Evolutionary conservation across 2,888 invertebrate species (phyloP).

Genomic region (Villa cingulata): DNA sequence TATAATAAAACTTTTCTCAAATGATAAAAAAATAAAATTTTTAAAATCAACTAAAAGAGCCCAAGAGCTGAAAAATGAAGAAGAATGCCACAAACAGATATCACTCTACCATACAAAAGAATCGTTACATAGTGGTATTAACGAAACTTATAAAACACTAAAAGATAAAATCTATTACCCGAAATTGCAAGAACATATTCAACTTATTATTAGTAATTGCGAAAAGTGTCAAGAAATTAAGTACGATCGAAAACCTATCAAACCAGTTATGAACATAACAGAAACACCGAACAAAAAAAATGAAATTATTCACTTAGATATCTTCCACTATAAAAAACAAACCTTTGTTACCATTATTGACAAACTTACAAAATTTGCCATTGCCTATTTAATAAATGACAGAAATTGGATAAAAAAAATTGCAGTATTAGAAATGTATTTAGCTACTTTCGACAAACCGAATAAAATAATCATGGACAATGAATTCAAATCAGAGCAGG

Average conservation of each 20-base stretch:
- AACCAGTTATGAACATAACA: conserved; percentile 2
- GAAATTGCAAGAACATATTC: conserved; percentile 10
- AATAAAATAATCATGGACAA: conserved; percentile 4
- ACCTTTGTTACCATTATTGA: conserved; percentile 6
- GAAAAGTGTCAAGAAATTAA: conserved; percentile 6
- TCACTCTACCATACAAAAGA: conserved; percentile 11
- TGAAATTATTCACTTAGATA: conserved; percentile 4
- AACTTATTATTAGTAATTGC: conserved; percentile 10
- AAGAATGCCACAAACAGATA: conserved; percentile 9
- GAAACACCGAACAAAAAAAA: conserved; percentile 6
- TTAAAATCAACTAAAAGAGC: conserved; percentile 5
- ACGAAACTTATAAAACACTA: too few relatives aligned
- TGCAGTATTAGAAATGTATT: neutral
- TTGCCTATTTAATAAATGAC: conserved; percentile 3
- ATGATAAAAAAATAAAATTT: conserved; percentile 4
- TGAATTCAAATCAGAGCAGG: conserved; percentile 3
- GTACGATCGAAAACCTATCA: conserved; percentile 4
- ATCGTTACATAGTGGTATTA: too few relatives aligned
- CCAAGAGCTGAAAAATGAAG: conserved; percentile 7
- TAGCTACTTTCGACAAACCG: conserved; percentile 5
- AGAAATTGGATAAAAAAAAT: conserved; percentile 2
- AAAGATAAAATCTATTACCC: conserved; percentile 12
- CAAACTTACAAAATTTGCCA: conserved; percentile 5
- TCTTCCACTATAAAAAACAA: conserved; percentile 1
- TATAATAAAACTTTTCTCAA: conserved; percentile 8